Conservation (phyloP, 2,113 vertebrate species). For the Xiphophorus maculatus region DNA sequence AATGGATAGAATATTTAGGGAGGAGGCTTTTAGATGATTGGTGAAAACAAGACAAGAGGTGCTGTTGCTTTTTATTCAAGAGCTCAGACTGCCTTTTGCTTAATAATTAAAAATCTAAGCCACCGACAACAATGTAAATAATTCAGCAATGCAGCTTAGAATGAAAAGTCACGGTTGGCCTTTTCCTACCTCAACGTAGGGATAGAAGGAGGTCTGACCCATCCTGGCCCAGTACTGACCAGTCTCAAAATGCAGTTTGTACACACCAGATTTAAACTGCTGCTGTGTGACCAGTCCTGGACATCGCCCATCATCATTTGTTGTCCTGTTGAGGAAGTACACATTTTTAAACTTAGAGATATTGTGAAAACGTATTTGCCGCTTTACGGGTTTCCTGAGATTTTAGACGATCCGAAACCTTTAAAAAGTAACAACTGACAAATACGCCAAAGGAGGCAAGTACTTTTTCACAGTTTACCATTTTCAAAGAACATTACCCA, state of each 20-base stretch:
- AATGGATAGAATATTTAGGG: too few species aligned
- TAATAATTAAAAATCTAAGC: background rate
- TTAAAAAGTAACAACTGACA: background rate
- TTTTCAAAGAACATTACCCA: constrained; percentile 64
- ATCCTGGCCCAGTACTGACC: constrained; percentile 85
- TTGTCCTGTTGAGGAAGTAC: constrained; percentile 75
- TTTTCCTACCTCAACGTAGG: constrained; percentile 87
- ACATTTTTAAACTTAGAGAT: background rate
- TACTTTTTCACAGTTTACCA: background rate
- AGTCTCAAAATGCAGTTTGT: constrained; percentile 90
- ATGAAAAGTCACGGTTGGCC: background rate
- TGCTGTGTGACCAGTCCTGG: constrained; percentile 75
- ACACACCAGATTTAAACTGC: constrained; percentile 81
- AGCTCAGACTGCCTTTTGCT: background rate
- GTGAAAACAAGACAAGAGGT: too few species aligned
- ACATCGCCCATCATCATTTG: constrained; percentile 85
- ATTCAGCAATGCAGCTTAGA: background rate
- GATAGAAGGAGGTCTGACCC: constrained; percentile 87
- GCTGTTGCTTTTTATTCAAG: background rate
- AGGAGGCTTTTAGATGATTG: too few species aligned
- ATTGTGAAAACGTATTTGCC: too few species aligned
- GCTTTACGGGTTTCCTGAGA: background rate
- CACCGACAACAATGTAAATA: background rate
- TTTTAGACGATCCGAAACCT: too few species aligned
- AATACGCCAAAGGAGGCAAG: background rate